Evolutionary conservation across 2,888 invertebrate genomes (phyloP).

Genomic region (Tetramorium bicarinatum): DNA sequence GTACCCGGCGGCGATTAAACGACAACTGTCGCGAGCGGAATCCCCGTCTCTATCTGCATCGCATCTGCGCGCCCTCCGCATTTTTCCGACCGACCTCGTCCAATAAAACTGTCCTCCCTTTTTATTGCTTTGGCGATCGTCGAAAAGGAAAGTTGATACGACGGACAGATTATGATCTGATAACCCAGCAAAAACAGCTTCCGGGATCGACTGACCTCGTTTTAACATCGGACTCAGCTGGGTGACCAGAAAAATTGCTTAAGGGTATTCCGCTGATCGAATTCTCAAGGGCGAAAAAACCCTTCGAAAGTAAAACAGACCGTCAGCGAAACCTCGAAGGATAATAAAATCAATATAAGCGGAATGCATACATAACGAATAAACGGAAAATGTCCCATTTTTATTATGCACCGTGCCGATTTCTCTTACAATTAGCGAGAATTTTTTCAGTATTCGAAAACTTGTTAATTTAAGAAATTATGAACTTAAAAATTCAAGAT

Average conservation of each 20-base stretch:
- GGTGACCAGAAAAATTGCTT: neutral
- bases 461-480: neutral
- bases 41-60: slow-evolving; percentile 9
- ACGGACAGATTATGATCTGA: slow-evolving; percentile 71
- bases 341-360: slow-evolving; percentile 2
- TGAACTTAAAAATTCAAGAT: neutral
- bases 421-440: neutral
- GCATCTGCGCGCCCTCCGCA: slow-evolving; percentile 35
- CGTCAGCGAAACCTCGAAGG: neutral
- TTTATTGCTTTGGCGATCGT: slow-evolving; percentile 37
- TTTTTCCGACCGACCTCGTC: neutral
- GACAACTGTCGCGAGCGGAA: slow-evolving; percentile 68
- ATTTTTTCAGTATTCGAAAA: slow-evolving; percentile 9
- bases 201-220: slow-evolving; percentile 7
- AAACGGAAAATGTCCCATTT: neutral
- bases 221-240: slow-evolving; percentile 27
- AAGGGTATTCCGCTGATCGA: neutral
- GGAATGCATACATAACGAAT: neutral
- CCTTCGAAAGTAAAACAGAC: slow-evolving; percentile 6
- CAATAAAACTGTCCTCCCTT: slow-evolving; percentile 24
- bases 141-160: slow-evolving; percentile 6
- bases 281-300: neutral
- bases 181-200: slow-evolving; percentile 57
- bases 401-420: neutral
- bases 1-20: slow-evolving; percentile 63